Conservation (phyloP, 2,888 invertebrate species). For the Orthosia gothica region DNA sequence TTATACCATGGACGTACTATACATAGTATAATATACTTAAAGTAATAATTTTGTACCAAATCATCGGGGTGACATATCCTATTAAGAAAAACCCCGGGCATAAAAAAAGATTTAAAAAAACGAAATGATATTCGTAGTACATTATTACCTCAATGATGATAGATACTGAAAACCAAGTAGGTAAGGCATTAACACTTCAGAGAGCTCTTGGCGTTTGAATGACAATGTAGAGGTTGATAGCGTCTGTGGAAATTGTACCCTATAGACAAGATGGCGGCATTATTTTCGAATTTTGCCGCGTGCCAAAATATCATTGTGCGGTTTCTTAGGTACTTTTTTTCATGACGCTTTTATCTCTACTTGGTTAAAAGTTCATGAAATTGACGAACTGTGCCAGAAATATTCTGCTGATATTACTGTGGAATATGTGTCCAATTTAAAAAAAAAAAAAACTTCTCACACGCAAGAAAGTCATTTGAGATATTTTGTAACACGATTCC, state of each 20-base stretch:
- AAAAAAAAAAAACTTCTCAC: constrained; percentile 29
- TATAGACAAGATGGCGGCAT: background rate
- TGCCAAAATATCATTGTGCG: background rate
- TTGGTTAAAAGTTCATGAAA: background rate
- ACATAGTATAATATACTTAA: too few species aligned
- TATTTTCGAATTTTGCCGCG: background rate
- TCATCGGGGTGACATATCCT: too few species aligned
- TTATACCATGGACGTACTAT: background rate
- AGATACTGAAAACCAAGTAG: too few species aligned
- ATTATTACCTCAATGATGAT: too few species aligned
- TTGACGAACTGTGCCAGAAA: background rate
- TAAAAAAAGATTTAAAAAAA: too few species aligned
- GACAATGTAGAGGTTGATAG: too few species aligned
- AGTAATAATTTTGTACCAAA: too few species aligned
- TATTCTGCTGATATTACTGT: background rate
- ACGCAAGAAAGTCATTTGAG: constrained; percentile 42
- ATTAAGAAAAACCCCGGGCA: too few species aligned
- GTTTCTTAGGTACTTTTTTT: background rate
- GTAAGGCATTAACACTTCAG: too few species aligned
- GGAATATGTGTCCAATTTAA: background rate
- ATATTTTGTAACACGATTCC: constrained; percentile 51
- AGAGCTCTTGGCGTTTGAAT: too few species aligned
- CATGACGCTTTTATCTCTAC: background rate
- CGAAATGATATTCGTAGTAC: too few species aligned
- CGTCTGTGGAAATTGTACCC: background rate